Conservation (phyloP, 2,888 invertebrate genomes). For the Caenorhabditis angaria region DNA sequence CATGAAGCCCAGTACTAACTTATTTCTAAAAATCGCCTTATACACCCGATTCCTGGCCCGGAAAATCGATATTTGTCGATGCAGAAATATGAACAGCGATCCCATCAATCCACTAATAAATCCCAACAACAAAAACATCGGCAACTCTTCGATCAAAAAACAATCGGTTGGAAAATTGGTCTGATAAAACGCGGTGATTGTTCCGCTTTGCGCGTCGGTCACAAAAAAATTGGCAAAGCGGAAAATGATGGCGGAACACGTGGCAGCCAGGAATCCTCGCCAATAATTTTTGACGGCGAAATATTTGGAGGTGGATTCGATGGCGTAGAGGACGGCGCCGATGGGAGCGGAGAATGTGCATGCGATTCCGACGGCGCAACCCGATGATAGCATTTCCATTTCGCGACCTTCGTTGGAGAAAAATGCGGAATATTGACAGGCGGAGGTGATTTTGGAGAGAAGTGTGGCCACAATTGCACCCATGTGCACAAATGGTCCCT, state of each 20-base stretch:
- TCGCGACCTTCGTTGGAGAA: constrained; percentile 77
- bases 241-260: constrained; percentile 94
- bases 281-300: constrained; percentile 97
- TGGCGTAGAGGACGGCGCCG: constrained; percentile 86
- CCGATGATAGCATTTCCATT: constrained; percentile 94
- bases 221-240: constrained; percentile 76
- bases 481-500: constrained; percentile 97
- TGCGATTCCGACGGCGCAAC: constrained; percentile 92
- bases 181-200: constrained; percentile 85
- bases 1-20: constrained; percentile 46
- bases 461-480: constrained; percentile 93
- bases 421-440: constrained; percentile 57
- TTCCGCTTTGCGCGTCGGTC: constrained; percentile 75
- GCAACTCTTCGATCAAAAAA: constrained; percentile 93
- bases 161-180: constrained; percentile 80
- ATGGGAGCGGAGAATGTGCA: constrained; percentile 96
- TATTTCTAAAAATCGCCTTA: constrained; percentile 54
- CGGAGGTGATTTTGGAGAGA: constrained; percentile 86
- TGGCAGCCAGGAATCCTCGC: constrained; percentile 93
- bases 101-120: constrained; percentile 53
- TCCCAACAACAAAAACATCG: constrained; percentile 87
- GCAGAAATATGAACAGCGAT: constrained; percentile 54
- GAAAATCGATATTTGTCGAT: constrained; percentile 52
- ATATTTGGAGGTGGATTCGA: constrained; percentile 97
- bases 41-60: constrained; percentile 46